phyloP scores from a whole-genome alignment of 1,140 invertebrate species.

The Bombyx mandarina region DNA sequence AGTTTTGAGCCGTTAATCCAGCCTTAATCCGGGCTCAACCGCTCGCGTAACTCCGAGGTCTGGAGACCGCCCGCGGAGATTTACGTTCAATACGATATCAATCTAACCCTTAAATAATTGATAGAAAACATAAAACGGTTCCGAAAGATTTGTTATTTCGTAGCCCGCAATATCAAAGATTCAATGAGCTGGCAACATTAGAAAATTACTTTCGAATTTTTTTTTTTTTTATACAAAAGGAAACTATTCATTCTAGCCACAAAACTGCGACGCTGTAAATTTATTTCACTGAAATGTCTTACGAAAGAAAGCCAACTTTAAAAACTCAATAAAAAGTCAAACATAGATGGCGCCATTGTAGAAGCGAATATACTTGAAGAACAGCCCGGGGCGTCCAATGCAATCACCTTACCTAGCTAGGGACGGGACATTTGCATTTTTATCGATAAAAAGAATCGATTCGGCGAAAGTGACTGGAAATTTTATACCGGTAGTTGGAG shows the following conservation, averaged over 20 bases:
- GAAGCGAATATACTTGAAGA: background rate
- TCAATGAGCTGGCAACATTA: background rate
- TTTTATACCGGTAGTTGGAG: no score
- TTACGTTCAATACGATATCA: conserved; percentile 5
- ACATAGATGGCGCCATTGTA: background rate
- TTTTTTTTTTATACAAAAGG: background rate
- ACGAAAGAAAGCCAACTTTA: conserved; percentile 2
- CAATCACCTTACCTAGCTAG: conserved; percentile 3
- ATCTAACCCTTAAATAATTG: background rate
- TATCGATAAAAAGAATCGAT: conserved; percentile 2
- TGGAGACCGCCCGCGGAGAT: conserved; percentile 1
- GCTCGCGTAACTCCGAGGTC: background rate
- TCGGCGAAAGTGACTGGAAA: background rate
- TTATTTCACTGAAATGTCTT: conserved; percentile 2
- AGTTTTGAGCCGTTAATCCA: conserved; percentile 8
- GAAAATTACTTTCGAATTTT: background rate
- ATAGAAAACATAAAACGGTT: no score
- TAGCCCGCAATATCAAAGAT: background rate
- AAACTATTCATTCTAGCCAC: background rate
- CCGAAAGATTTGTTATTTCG: no score
- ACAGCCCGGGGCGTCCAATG: background rate
- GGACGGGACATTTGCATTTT: conserved; percentile 3
- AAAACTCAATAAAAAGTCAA: conserved; percentile 3
- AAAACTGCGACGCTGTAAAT: background rate
- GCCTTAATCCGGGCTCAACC: conserved; percentile 5